phyloP scores from a whole-genome alignment of 1,140 invertebrate genomes.

The Neelides sp. region DNA sequence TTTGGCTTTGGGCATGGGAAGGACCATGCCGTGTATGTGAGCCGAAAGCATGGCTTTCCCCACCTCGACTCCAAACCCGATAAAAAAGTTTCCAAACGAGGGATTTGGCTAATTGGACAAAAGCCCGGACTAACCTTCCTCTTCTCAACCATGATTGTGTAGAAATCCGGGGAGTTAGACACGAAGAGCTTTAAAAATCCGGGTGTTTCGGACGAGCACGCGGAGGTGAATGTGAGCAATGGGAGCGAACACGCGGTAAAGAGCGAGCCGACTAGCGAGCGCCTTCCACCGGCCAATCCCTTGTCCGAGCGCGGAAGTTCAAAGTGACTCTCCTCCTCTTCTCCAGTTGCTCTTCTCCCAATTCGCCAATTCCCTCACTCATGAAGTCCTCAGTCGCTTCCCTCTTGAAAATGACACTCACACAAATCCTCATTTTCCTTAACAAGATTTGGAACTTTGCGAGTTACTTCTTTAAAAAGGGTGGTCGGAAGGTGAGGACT shows the following conservation, averaged over 20 bases:
- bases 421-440: conserved; percentile 22
- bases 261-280: not conserved
- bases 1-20: too few species aligned
- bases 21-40: too few species aligned
- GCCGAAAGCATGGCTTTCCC: too few species aligned
- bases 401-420: conserved; percentile 7
- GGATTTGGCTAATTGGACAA: too few species aligned
- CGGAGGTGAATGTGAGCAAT: not conserved
- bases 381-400: conserved; percentile 1
- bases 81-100: too few species aligned
- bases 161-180: not conserved
- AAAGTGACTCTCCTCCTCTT: not conserved
- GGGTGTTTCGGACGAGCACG: not conserved
- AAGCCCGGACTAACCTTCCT: too few species aligned
- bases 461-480: conserved; percentile 89
- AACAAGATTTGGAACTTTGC: conserved; percentile 91
- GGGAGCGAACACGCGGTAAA: not conserved
- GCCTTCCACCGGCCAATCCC: not conserved
- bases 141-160: not conserved
- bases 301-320: not conserved
- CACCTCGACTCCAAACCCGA: too few species aligned
- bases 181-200: not conserved
- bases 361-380: not conserved
- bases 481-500: conserved; percentile 81
- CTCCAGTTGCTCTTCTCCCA: not conserved